Evolutionary conservation across 1,140 invertebrate species (phyloP).

Genomic region (Leptonema lineaticorne): DNA sequence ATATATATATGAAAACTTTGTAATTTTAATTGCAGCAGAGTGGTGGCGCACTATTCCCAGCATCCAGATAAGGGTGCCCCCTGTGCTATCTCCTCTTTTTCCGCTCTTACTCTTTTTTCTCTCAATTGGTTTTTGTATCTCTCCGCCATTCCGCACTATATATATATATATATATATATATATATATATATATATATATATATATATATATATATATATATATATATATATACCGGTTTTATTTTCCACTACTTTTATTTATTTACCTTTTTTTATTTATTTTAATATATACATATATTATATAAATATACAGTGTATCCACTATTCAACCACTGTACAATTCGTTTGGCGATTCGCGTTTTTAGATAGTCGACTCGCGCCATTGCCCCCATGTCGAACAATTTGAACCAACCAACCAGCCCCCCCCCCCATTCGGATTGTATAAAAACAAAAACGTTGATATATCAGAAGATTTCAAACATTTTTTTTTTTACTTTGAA

Average conservation of each 20-base stretch:
- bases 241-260: slow-evolving; percentile 1
- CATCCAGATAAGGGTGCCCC: not conserved
- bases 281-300: not conserved
- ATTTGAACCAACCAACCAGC: not conserved
- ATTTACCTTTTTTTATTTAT: not conserved
- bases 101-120: slow-evolving; percentile 9
- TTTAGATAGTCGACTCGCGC: slow-evolving; percentile 18
- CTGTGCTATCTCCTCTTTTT: slow-evolving; percentile 19
- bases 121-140: slow-evolving; percentile 29
- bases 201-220: no score
- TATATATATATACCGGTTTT: no score
- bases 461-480: no score
- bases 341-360: slow-evolving; percentile 22
- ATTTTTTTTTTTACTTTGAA: slow-evolving; percentile 3
- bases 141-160: slow-evolving; percentile 20
- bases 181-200: no score
- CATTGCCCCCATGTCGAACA: slow-evolving; percentile 17
- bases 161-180: no score
- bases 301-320: no score
- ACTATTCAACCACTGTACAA: slow-evolving; percentile 31
- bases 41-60: not conserved
- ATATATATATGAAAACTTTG: not conserved
- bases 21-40: not conserved
- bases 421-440: not conserved
- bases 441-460: not conserved